phyloP scores from a whole-genome alignment of 2,888 invertebrate species.

The Sussaba pulchella region DNA sequence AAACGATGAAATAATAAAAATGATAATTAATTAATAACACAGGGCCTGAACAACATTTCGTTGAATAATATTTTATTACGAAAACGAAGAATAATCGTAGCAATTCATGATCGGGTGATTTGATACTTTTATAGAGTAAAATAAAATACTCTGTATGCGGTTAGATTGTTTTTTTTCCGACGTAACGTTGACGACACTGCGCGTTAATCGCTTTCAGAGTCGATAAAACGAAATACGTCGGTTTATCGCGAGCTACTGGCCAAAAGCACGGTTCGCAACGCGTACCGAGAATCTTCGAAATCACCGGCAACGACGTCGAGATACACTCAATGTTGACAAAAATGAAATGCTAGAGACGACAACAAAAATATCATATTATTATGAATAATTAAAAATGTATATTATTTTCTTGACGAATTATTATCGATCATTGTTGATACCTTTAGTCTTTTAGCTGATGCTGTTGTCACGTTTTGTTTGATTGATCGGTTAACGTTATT shows the following conservation, averaged over 20 bases:
- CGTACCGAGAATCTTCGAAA: too few relatives aligned
- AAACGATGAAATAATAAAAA: conserved; percentile 4
- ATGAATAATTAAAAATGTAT: conserved; percentile 6
- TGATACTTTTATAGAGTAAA: not conserved
- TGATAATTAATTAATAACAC: too few relatives aligned
- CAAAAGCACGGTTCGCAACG: too few relatives aligned
- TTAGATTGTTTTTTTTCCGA: not conserved
- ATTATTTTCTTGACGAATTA: conserved; percentile 24
- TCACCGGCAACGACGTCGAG: conserved; percentile 11
- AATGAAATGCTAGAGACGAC: not conserved
- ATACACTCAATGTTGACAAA: not conserved
- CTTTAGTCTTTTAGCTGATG: conserved; percentile 18
- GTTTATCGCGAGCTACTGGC: too few relatives aligned
- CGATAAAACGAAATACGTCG: too few relatives aligned
- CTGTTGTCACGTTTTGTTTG: conserved; percentile 13
- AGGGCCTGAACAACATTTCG: too few relatives aligned
- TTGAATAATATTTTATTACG: not conserved
- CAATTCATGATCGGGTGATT: too few relatives aligned
- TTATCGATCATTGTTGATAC: conserved; percentile 5
- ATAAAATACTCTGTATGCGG: not conserved
- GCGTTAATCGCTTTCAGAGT: too few relatives aligned
- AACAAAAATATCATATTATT: not conserved
- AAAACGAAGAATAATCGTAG: too few relatives aligned
- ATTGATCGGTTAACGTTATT: not conserved
- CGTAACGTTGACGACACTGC: conserved; percentile 11